Evolutionary conservation across 2,888 invertebrate genomes (phyloP).

Genomic region (Byasa hedistus): DNA sequence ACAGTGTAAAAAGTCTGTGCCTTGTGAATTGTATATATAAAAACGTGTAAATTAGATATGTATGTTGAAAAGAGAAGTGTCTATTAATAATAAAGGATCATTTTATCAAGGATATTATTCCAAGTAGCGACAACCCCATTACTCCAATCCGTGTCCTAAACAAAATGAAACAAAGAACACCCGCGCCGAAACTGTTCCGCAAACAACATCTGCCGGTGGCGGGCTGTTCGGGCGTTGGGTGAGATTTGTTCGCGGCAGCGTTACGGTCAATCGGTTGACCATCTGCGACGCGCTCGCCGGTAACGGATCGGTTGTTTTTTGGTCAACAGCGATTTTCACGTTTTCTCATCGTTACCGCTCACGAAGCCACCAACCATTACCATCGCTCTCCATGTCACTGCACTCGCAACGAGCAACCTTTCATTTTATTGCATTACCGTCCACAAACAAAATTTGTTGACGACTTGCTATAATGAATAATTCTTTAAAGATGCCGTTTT

Average conservation of each 20-base stretch:
- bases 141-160: neutral
- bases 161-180: constrained; percentile 24
- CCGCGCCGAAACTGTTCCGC: constrained; percentile 27
- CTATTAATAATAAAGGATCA: neutral
- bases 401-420: neutral
- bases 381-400: neutral
- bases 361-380: neutral
- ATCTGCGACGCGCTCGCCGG: constrained; percentile 54
- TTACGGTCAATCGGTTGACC: constrained; percentile 70
- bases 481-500: too few relatives aligned
- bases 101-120: constrained; percentile 1
- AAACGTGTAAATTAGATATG: too few relatives aligned
- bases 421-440: neutral
- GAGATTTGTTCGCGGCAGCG: constrained; percentile 59
- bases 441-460: too few relatives aligned
- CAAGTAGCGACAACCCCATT: constrained; percentile 4
- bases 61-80: too few relatives aligned
- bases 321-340: constrained; percentile 19
- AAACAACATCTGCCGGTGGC: constrained; percentile 56
- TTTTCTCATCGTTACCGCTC: constrained; percentile 8
- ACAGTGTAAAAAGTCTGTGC: too few relatives aligned
- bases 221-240: constrained; percentile 61
- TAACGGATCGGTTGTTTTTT: constrained; percentile 17
- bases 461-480: too few relatives aligned
- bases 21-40: too few relatives aligned